Evolutionary conservation across 2,797 vertebrate species (phyloP).

Genomic region (Onychomys torridus): DNA sequence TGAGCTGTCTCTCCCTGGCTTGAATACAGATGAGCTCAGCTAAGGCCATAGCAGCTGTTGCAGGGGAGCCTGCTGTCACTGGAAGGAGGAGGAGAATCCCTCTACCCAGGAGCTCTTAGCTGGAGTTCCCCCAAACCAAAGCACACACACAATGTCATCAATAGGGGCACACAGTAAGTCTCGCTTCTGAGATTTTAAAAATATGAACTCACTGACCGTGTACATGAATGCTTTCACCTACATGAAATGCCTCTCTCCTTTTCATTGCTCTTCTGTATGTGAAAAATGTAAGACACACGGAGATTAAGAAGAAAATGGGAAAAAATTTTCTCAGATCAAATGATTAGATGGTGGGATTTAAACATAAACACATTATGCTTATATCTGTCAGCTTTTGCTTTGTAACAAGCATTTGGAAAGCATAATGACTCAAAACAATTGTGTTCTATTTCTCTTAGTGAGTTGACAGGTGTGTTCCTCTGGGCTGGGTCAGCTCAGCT

Average conservation of each 20-base stretch:
- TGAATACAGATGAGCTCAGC: slow-evolving; percentile 66
- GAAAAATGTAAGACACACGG: background rate
- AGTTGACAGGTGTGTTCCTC: background rate
- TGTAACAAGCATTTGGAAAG: background rate
- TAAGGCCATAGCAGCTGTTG: background rate
- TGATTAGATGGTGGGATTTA: background rate
- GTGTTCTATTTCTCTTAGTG: background rate
- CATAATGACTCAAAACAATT: background rate
- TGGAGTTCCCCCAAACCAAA: background rate
- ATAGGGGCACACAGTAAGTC: background rate
- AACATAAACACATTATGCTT: background rate
- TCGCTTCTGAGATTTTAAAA: slow-evolving; percentile 3
- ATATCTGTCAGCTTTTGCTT: background rate
- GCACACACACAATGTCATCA: background rate
- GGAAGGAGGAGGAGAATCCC: background rate
- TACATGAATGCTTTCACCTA: background rate
- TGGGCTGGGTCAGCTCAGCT: background rate
- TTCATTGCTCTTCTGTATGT: background rate
- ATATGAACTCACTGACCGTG: background rate
- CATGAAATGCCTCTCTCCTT: background rate
- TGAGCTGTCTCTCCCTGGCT: slow-evolving; percentile 1
- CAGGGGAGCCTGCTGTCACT: background rate
- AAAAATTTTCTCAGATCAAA: background rate
- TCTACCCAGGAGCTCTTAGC: background rate
- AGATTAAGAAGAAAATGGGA: background rate